phyloP scores from a whole-genome alignment of 2,888 invertebrate species.

The Abscondita cerata region DNA sequence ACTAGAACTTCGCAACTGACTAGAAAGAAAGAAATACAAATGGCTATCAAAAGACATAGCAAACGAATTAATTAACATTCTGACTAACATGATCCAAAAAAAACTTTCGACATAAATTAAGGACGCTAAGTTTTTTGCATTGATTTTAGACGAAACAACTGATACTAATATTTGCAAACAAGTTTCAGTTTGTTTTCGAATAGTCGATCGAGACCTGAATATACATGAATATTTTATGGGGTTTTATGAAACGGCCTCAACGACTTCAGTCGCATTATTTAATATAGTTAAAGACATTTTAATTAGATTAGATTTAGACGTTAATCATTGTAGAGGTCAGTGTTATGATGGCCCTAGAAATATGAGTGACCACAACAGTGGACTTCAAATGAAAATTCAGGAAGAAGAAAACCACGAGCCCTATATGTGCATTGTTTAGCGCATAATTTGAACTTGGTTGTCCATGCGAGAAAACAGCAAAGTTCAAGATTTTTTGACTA shows the following conservation, averaged over 20 bases:
- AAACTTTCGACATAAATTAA: too few relatives aligned
- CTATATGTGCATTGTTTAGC: slow-evolving; percentile 4
- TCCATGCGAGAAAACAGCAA: too few relatives aligned
- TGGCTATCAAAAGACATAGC: too few relatives aligned
- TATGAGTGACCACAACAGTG: neutral
- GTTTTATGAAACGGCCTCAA: neutral
- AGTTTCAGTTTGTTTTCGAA: slow-evolving; percentile 4
- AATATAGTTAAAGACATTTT: slow-evolving; percentile 5
- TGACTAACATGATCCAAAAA: too few relatives aligned
- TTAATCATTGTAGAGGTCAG: neutral
- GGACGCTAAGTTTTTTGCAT: too few relatives aligned
- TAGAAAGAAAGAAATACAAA: too few relatives aligned
- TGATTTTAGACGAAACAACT: neutral
- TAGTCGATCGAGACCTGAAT: neutral
- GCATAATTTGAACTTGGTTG: slow-evolving; percentile 2
- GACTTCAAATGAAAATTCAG: neutral
- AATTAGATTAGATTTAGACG: neutral
- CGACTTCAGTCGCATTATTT: neutral
- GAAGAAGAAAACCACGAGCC: neutral
- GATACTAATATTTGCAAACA: neutral
- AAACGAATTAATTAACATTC: too few relatives aligned
- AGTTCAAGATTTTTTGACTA: too few relatives aligned
- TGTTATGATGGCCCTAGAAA: slow-evolving; percentile 1
- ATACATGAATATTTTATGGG: slow-evolving; percentile 5
- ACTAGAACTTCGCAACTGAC: too few relatives aligned